Conservation (phyloP, 2,797 vertebrate species). For the Benthosema pterotum region DNA sequence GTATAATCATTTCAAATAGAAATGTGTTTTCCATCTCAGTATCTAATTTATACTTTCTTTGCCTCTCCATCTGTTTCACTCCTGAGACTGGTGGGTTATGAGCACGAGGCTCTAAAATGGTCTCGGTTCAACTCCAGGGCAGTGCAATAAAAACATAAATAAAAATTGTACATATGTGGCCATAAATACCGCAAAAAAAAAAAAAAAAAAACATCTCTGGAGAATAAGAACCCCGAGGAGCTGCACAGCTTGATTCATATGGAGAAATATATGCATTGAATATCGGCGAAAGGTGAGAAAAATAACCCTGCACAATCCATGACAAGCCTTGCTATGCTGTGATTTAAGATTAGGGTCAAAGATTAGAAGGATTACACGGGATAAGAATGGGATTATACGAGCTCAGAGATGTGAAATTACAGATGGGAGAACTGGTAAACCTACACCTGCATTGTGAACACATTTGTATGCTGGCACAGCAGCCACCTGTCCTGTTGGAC, state of each 20-base stretch:
- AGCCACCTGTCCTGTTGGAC: slow-evolving; percentile 67
- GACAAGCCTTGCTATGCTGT: slow-evolving; percentile 60
- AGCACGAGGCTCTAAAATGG: slow-evolving; percentile 53
- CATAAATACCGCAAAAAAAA: slow-evolving; percentile 39
- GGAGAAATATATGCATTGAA: slow-evolving; percentile 56
- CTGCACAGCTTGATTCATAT: slow-evolving; percentile 22
- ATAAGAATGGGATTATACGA: slow-evolving; percentile 83
- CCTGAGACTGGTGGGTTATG: slow-evolving; percentile 29
- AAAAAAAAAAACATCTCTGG: slow-evolving; percentile 13
- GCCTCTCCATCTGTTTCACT: slow-evolving; percentile 38
- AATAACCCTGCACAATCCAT: slow-evolving; percentile 61
- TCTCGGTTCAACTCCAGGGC: slow-evolving; percentile 62
- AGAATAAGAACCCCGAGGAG: slow-evolving; percentile 43
- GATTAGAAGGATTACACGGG: slow-evolving; percentile 81
- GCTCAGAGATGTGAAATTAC: slow-evolving; percentile 83
- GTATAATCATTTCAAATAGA: slow-evolving; percentile 79
- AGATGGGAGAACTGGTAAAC: slow-evolving; percentile 74
- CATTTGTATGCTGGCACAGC: slow-evolving; percentile 54
- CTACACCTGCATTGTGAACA: slow-evolving; percentile 76
- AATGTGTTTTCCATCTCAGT: slow-evolving; percentile 74
- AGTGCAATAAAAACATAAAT: slow-evolving; percentile 63
- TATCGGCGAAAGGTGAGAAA: slow-evolving; percentile 56
- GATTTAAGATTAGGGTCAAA: slow-evolving; percentile 85
- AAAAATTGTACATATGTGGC: slow-evolving; percentile 53
- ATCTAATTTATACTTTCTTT: slow-evolving; percentile 76